Percentiles rank a stretch among this genome's conserved stretches.
phyloP scores from a whole-genome alignment of 2,888 invertebrate genomes.

The Megamerina dolium region DNA sequence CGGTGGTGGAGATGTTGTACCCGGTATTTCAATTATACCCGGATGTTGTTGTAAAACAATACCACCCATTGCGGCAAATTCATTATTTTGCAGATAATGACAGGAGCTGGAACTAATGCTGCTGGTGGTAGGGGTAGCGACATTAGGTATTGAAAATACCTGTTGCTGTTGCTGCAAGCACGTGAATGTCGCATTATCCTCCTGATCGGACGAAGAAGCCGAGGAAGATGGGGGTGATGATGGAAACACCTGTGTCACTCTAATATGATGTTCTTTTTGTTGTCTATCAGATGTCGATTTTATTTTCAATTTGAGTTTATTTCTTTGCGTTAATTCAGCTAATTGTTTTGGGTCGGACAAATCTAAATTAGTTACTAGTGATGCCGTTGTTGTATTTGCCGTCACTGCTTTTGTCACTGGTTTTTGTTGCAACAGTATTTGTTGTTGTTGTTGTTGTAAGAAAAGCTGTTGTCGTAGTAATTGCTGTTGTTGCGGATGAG shows the following conservation, averaged over 20 bases:
- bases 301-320: conserved; percentile 55
- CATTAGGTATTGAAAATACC: no score
- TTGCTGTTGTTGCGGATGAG: conserved; percentile 22
- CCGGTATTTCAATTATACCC: no score
- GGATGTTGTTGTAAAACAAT: conserved; percentile 13
- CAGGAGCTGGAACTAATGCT: conserved; percentile 7
- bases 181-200: conserved; percentile 1
- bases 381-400: conserved; percentile 9
- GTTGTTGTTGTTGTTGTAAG: conserved; percentile 22
- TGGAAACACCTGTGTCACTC: conserved; percentile 2
- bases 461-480: conserved; percentile 22
- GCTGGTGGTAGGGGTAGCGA: conserved; percentile 6
- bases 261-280: no score
- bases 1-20: conserved; percentile 8
- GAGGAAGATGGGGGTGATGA: conserved; percentile 3
- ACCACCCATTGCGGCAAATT: conserved; percentile 13
- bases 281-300: conserved; percentile 7
- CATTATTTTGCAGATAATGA: conserved; percentile 5
- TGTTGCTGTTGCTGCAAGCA: no score
- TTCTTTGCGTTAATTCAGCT: conserved; percentile 80
- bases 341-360: conserved; percentile 88
- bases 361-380: conserved; percentile 68
- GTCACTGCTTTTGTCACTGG: conserved; percentile 6
- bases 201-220: no score
- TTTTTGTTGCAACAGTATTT: conserved; percentile 21